Base-by-base conservation (phyloP, 2,797 vertebrate species). In the Gymnothorax reevesii region DNA sequence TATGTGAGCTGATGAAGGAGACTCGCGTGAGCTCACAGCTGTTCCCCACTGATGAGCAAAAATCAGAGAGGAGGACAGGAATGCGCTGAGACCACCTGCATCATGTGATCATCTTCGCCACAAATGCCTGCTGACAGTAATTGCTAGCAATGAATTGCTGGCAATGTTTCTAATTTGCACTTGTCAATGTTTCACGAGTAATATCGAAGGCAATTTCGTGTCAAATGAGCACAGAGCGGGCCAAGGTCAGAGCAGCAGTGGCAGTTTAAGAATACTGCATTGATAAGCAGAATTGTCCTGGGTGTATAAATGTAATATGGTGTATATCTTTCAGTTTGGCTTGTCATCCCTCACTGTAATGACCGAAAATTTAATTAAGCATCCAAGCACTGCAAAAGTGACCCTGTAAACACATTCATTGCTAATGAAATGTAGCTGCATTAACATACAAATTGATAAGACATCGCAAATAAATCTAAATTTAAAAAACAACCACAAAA, bases 151-250 rank as follows among this genome's bases (percentile, higher is more conserved):
- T 87, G 83, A 87, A 75, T 73, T 62, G 83, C 52, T 83, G 86
- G 82, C 73, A 87, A 87, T 87, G 77, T 82, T 69, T 87, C 86
- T 62, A 77, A 87, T 83, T 75, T 62, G 66, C 82, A 87, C 86
- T 83, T 87, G 86, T 87, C 86, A 83, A 83, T 83, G 83, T 87
- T 62, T 87, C 80, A 49, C 33, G 12, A 57, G 69, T 83, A 83
- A 87, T 75, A 82, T 77, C 54, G 69, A 55, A 62, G 86, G 86
- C 86, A 87, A 69, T 87, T 87, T 77, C 86, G n/a, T 84, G 59
- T 62, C 59, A 84, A 66, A 52, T 52, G 60, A 84, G 60, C 83
- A 13, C 80, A 59, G 80, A 15, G 55, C 80, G 27, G 80, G 55
- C 55, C 54, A 83, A 83, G 80, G 57, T 59, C 80, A 83, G 55